A percentile compares a stretch with the other conserved stretches of the same genome.
phyloP scores from a whole-genome alignment of 2,797 vertebrate genomes.

The Sebastes minor region DNA sequence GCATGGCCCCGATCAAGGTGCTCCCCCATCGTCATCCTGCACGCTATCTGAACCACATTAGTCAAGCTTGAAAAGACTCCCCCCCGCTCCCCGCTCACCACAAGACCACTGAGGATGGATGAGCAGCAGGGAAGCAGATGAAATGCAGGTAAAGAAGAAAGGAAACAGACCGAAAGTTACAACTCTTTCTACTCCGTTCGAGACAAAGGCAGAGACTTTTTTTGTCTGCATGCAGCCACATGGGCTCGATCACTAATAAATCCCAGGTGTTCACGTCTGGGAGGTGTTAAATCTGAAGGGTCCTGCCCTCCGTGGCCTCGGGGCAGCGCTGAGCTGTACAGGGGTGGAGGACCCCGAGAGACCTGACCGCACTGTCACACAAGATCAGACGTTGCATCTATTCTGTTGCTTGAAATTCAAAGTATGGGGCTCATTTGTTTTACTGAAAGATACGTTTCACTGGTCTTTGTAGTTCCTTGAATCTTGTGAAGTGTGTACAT shows the following conservation, averaged over 20 bases:
- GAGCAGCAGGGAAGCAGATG: slow-evolving; percentile 64
- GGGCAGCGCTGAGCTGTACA: slow-evolving; percentile 54
- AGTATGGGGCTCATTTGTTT: slow-evolving; percentile 30
- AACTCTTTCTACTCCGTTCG: slow-evolving; percentile 40
- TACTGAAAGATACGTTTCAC: neutral
- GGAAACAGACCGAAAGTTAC: slow-evolving; percentile 30
- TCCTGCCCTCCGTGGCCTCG: slow-evolving; percentile 58
- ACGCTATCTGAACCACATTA: slow-evolving; percentile 76
- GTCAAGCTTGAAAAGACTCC: slow-evolving; percentile 70
- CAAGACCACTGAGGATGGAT: slow-evolving; percentile 61
- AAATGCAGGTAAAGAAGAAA: slow-evolving; percentile 59
- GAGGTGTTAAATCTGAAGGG: slow-evolving; percentile 77
- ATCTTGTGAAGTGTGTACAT: slow-evolving; percentile 22
- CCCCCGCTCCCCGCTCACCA: slow-evolving; percentile 45
- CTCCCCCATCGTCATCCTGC: slow-evolving; percentile 66
- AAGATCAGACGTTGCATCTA: slow-evolving; percentile 65
- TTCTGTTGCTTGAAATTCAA: slow-evolving; percentile 53
- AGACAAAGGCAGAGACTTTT: slow-evolving; percentile 50
- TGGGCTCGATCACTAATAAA: slow-evolving; percentile 64
- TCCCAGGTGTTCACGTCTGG: slow-evolving; percentile 71
- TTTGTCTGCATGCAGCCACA: slow-evolving; percentile 42
- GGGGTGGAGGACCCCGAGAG: slow-evolving; percentile 61
- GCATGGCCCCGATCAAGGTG: slow-evolving; percentile 69
- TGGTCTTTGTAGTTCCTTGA: slow-evolving; percentile 13
- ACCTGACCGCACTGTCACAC: slow-evolving; percentile 58